Conservation (phyloP, 2,797 vertebrate genomes). For the Acanthis flammea region DNA sequence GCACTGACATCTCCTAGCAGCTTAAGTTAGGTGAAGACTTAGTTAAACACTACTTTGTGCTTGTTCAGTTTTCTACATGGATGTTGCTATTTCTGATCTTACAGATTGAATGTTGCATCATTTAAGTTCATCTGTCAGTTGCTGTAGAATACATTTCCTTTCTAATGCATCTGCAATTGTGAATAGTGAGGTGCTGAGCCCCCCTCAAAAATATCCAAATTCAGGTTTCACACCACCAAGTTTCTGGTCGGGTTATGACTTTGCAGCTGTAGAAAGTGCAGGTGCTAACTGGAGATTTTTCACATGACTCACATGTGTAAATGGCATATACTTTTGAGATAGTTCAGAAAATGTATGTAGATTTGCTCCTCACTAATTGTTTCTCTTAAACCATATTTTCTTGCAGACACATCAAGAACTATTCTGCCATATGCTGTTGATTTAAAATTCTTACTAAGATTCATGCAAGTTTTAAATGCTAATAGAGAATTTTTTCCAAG, state of each 20-base stretch:
- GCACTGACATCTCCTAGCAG: not conserved
- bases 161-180: not conserved
- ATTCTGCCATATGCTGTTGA: not conserved
- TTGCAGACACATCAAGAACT: not conserved
- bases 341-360: not conserved
- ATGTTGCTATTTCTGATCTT: not conserved
- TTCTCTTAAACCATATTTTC: not conserved
- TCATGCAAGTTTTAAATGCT: not conserved
- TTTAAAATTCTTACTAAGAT: not conserved
- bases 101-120: not conserved
- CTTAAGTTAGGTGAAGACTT: not conserved
- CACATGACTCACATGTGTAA: not conserved
- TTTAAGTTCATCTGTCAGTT: not conserved
- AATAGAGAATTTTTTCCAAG: not conserved
- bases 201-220: not conserved
- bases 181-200: not conserved
- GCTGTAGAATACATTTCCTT: not conserved
- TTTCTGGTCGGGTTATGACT: not conserved
- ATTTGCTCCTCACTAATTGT: not conserved
- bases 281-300: not conserved
- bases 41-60: not conserved
- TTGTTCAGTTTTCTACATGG: not conserved
- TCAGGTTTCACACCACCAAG: not conserved
- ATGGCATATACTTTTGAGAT: not conserved
- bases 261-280: not conserved